phyloP scores from a whole-genome alignment of 1,140 invertebrate genomes.

The Drosophila truncata region DNA sequence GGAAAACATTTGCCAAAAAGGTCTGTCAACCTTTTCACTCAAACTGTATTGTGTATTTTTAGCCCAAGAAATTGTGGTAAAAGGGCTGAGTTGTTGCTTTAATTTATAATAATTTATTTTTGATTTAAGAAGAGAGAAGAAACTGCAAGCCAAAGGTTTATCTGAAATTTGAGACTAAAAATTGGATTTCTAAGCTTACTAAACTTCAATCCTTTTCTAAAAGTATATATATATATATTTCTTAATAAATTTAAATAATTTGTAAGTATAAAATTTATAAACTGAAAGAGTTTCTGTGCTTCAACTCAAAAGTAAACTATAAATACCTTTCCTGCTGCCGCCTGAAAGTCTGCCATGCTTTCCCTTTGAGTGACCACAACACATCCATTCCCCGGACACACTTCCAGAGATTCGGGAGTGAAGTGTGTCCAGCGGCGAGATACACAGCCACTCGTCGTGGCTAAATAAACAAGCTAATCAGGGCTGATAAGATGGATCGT shows the following conservation, averaged over 20 bases:
- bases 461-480: constrained; percentile 37
- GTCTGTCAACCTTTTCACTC: constrained; percentile 51
- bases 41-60: constrained; percentile 6
- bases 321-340: not conserved
- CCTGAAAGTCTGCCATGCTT: constrained; percentile 20
- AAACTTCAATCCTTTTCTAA: too few relatives aligned
- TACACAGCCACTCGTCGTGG: not conserved
- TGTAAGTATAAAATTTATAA: too few relatives aligned
- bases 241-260: not conserved
- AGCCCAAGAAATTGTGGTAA: not conserved
- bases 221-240: too few relatives aligned
- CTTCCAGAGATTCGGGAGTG: not conserved
- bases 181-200: too few relatives aligned
- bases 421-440: constrained; percentile 3
- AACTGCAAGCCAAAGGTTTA: not conserved
- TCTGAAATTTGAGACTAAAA: not conserved
- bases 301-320: not conserved
- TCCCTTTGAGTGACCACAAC: not conserved
- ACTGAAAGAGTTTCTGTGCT: not conserved
- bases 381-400: not conserved
- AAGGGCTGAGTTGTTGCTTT: not conserved
- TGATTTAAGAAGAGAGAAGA: not conserved
- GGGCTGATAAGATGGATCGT: constrained; percentile 37
- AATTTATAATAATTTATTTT: not conserved
- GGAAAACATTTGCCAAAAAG: constrained; percentile 29